Evolutionary conservation across 2,113 vertebrate genomes (phyloP).

Genomic region (Rousettus leschenaultii): DNA sequence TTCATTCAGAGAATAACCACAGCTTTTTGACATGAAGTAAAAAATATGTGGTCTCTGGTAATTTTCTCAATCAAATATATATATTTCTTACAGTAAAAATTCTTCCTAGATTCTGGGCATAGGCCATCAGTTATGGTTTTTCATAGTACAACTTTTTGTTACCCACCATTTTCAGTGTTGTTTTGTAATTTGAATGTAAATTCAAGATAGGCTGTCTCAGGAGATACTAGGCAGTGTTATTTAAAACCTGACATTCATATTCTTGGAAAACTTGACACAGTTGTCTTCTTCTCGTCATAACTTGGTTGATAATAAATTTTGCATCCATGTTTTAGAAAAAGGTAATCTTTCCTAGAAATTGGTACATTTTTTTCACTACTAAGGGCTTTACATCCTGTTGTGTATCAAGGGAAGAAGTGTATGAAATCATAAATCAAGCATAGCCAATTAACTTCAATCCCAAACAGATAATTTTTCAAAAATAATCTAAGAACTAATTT

Average conservation of each 20-base stretch:
- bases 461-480: not conserved
- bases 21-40: not conserved
- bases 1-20: not conserved
- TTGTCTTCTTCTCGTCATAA: not conserved
- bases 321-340: not conserved
- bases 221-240: not conserved
- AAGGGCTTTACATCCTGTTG: not conserved
- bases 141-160: not conserved
- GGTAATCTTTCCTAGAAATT: not conserved
- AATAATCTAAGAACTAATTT: not conserved
- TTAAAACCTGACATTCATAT: not conserved
- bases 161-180: not conserved
- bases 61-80: not conserved
- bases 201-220: not conserved
- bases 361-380: not conserved
- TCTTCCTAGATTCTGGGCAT: not conserved
- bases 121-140: not conserved
- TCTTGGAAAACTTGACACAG: not conserved
- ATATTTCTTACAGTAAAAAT: not conserved
- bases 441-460: not conserved
- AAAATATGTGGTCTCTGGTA: not conserved
- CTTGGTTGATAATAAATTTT: not conserved
- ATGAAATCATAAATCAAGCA: not conserved
- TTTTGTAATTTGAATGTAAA: not conserved
- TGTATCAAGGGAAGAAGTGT: not conserved